Base-by-base conservation (phyloP, 1,140 invertebrate genomes). In the Lepidurus arcticus region DNA sequence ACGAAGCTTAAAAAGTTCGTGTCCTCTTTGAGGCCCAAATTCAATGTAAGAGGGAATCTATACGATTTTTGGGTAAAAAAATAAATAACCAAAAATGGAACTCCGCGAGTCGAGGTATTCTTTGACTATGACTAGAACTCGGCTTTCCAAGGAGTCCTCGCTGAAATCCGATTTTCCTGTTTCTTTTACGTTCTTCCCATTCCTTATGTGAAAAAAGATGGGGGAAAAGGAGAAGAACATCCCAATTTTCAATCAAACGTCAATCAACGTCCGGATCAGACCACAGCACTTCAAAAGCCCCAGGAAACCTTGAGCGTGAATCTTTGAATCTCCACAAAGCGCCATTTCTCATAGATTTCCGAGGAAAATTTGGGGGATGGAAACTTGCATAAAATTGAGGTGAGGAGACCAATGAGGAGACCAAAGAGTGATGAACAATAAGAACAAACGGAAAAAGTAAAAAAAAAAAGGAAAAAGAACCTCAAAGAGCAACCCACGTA, bases 221-320 rank as follows among this genome's bases (percentile, higher is more conserved):
- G 21, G 21, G n/a, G n/a, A 21, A 5, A 21, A 65, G 21, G 21
- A 65, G 21, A 21, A 65, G 53, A 65, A 16, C 53, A 7, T 65
- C 53, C 53, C 53, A 65, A 65, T 65, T 65, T 65, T 65, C 53
- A 65, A 65, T 65, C 13, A 65, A 65, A 65, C 53, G 53, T 65
- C 53, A 65, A 65, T 65, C 53, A 65, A 65, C 53, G 53, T 65
- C 53, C 13, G 53, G 16, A 65, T 65, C 53, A 65, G 53, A 21
- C 53, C 53, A 65, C 53, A 65, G 13, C 53, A 65, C 53, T 65
- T 65, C 53, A 65, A 65, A 34, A 65, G 53, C 53, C 53, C 21
- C 53, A 65, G 16, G 34, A 34, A 65, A 65, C 53, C 9, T 65
- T 65, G 53, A 65, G 53, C 53, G 53, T 21, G 13, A 65, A 65